Evolutionary conservation across 2,113 vertebrate species (phyloP).

Genomic region (Sorex araneus): DNA sequence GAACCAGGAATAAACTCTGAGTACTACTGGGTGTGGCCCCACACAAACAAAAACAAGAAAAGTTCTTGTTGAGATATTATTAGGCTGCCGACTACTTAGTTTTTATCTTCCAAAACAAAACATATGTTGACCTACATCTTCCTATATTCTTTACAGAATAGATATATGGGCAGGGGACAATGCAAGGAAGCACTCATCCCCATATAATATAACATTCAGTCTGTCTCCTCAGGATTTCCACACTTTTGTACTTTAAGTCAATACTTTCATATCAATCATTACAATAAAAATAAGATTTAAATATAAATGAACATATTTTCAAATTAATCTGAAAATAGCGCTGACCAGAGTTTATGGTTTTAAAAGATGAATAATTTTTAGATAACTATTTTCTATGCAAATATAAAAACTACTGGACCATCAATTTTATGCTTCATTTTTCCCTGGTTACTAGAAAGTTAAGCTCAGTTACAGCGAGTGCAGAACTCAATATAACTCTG

Average conservation of each 20-base stretch:
- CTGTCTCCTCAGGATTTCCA: constrained; percentile 1
- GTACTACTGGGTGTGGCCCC: too few species aligned
- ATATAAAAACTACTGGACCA: background rate
- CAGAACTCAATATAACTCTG: background rate
- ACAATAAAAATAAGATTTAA: background rate
- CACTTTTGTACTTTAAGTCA: background rate
- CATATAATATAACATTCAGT: background rate
- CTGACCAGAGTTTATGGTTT: constrained; percentile 7
- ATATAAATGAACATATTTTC: constrained; percentile 57
- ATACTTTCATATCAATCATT: background rate
- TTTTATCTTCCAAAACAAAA: too few species aligned
- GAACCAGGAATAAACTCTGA: too few species aligned
- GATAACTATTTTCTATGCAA: constrained; percentile 21
- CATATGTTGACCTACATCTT: background rate
- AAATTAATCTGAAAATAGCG: constrained; percentile 1
- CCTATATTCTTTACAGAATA: background rate
- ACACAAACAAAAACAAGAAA: too few species aligned
- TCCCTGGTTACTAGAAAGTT: background rate
- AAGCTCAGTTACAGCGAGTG: background rate
- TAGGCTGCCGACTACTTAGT: too few species aligned
- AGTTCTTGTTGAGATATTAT: too few species aligned
- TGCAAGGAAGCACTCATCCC: background rate
- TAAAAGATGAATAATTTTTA: constrained; percentile 27
- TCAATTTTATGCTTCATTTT: background rate
- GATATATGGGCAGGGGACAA: background rate